Conservation (phyloP, 2,113 vertebrate species). For the Sinocyclocheilus anshuiensis region DNA sequence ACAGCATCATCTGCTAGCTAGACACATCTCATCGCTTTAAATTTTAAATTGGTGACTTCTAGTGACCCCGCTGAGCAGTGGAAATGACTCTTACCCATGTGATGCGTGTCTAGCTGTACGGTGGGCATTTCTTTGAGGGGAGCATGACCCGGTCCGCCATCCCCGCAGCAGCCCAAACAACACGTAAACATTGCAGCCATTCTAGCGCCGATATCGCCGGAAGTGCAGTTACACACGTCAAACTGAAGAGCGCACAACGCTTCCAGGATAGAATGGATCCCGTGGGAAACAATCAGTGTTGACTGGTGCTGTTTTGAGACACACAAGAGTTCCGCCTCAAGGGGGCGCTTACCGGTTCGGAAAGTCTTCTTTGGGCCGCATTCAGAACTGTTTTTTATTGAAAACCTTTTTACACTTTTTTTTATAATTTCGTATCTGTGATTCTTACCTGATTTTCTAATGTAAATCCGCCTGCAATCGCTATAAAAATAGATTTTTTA, state of each 20-base stretch:
- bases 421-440: not conserved
- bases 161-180: conserved; percentile 87
- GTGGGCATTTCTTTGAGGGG: conserved; percentile 95
- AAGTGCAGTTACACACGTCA: conserved; percentile 49
- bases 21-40: not conserved
- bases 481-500: not conserved
- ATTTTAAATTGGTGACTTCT: not conserved
- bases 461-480: not conserved
- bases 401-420: not conserved
- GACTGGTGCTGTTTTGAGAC: not conserved
- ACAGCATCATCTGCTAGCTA: not conserved
- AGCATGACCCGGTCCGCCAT: conserved; percentile 84
- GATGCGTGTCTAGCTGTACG: conserved; percentile 91
- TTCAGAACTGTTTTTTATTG: not conserved
- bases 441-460: not conserved
- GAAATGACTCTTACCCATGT: conserved; percentile 84
- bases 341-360: not conserved
- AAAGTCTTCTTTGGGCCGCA: not conserved
- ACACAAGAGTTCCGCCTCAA: not conserved
- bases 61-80: not conserved
- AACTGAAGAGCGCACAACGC: conserved; percentile 20
- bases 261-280: not conserved
- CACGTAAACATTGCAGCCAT: conserved; percentile 88
- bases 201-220: conserved; percentile 53
- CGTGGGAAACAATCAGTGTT: not conserved